These are phyloP conservation scores for Yasuhikotakia modesta DNA, from an alignment of 2,797 vertebrate species.

Conservation along the genomic window DNA sequence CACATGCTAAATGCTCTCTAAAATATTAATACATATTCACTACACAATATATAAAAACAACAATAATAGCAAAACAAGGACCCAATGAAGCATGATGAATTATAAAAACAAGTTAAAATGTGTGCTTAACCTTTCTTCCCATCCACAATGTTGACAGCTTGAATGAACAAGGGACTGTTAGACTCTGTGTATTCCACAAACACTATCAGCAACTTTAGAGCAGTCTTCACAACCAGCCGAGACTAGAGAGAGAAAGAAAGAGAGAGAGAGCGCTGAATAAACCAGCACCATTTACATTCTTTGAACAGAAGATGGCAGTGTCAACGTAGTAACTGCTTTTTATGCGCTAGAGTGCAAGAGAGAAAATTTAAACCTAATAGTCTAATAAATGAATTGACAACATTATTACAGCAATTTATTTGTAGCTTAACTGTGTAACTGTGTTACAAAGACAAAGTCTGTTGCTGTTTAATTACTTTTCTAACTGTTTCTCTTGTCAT, in stretches of 20 bases:
- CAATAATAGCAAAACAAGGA: not conserved
- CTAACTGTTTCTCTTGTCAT: conserved; percentile 28
- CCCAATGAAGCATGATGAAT: conserved; percentile 6
- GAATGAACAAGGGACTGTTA: conserved; percentile 86
- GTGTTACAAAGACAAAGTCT: not conserved
- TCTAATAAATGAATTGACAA: not conserved
- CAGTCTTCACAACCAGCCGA: conserved; percentile 91
- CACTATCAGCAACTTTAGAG: conserved; percentile 94
- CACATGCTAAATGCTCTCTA: not conserved
- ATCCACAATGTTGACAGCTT: conserved; percentile 81
- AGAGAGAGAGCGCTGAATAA: not conserved
- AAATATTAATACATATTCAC: not conserved
- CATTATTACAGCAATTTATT: not conserved
- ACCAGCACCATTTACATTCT: not conserved
- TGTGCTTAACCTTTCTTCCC: conserved; percentile 75
- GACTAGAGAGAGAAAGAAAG: conserved; percentile 74
- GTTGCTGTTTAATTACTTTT: not conserved
- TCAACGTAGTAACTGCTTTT: not conserved
- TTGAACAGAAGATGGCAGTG: conserved; percentile 62
- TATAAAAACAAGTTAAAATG: not conserved
- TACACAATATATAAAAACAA: not conserved
- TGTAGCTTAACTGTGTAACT: not conserved
- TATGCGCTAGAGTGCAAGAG: not conserved
- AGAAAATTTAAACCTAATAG: not conserved
- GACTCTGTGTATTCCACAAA: conserved; percentile 91